phyloP scores from a whole-genome alignment of 2,888 invertebrate species.

The Drosophila formosana region DNA sequence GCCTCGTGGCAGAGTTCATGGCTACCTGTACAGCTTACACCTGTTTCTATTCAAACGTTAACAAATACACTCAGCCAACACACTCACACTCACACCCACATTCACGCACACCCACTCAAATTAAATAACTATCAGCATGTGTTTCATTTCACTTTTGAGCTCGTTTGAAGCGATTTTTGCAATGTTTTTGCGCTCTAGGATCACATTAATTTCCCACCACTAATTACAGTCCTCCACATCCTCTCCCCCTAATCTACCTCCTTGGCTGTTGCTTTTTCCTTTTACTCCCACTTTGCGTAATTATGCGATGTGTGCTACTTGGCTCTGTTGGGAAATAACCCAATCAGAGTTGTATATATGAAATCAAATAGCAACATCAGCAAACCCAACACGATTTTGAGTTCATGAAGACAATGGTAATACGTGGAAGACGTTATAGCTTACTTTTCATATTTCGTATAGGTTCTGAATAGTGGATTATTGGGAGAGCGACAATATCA shows the following conservation, averaged over 20 bases:
- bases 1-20: constrained; percentile 22
- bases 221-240: constrained; percentile 67
- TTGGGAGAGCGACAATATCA: not conserved
- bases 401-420: too few relatives aligned
- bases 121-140: constrained; percentile 74
- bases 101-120: constrained; percentile 24
- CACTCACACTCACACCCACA: constrained; percentile 13
- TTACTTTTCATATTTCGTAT: not conserved
- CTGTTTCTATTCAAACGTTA: constrained; percentile 41
- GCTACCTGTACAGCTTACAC: constrained; percentile 39
- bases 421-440: too few relatives aligned
- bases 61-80: constrained; percentile 5
- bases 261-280: not conserved
- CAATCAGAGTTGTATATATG: constrained; percentile 35
- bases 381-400: not conserved
- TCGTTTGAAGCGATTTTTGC: constrained; percentile 38
- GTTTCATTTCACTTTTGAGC: constrained; percentile 70
- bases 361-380: constrained; percentile 46
- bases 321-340: constrained; percentile 74
- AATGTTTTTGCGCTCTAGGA: constrained; percentile 62
- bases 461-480: constrained; percentile 2
- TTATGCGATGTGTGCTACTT: constrained; percentile 74
- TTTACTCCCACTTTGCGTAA: constrained; percentile 56
- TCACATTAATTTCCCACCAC: constrained; percentile 80
- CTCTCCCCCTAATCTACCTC: not conserved